These are phyloP conservation scores for Scaptomyza parva DNA, from an alignment of 2,888 invertebrate genomes.

Conservation along the genomic window DNA sequence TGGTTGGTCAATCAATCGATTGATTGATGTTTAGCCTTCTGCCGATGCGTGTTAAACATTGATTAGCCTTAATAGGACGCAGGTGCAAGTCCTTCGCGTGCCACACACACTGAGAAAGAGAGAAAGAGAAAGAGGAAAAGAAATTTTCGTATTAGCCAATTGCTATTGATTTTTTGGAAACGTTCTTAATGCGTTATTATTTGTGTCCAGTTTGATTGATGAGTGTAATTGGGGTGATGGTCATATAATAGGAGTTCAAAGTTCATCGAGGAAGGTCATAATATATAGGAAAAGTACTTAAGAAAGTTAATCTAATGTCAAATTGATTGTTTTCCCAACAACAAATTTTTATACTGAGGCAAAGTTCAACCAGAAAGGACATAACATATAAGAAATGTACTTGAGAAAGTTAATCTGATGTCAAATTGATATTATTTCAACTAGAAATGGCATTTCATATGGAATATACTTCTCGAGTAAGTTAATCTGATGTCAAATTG, in stretches of 20 bases:
- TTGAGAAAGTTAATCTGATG: too few species aligned
- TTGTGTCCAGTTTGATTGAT: constrained; percentile 63
- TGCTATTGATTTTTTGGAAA: constrained; percentile 38
- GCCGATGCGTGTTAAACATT: constrained; percentile 62
- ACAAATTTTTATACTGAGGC: too few species aligned
- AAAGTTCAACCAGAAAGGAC: too few species aligned
- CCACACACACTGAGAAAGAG: too few species aligned
- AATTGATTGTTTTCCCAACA: too few species aligned
- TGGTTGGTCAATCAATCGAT: constrained; percentile 50
- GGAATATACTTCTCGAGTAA: too few species aligned
- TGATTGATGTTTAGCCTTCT: constrained; percentile 62
- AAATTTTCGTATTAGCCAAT: constrained; percentile 17
- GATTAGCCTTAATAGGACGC: constrained; percentile 63
- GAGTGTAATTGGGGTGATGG: constrained; percentile 54
- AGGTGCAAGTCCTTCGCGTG: constrained; percentile 50
- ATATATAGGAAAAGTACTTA: background rate
- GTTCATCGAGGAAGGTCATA: constrained; percentile 19
- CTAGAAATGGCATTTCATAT: too few species aligned
- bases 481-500: too few species aligned
- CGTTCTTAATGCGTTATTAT: constrained; percentile 22
- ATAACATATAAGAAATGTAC: too few species aligned
- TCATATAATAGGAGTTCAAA: constrained; percentile 29
- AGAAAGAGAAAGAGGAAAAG: too few species aligned
- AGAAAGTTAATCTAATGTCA: constrained; percentile 6
- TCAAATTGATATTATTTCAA: too few species aligned